Base-by-base conservation (phyloP, 2,797 vertebrate species). In the Sebastes melanostomus region DNA sequence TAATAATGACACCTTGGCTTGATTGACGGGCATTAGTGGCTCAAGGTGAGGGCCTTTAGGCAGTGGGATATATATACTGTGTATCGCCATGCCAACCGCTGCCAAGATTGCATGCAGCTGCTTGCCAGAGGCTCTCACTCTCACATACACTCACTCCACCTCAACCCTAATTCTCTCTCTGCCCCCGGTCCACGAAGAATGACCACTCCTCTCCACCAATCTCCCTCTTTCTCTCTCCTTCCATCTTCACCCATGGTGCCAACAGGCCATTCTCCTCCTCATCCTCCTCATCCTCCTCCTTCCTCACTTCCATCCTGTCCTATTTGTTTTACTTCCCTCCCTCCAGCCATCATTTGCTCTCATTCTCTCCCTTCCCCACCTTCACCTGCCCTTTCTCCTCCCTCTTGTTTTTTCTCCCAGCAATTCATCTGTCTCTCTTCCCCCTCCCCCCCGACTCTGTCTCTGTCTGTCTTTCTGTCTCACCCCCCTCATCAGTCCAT, bases 31-130 rank as follows among this genome's bases (percentile, higher is more conserved):
- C 52, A 68, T 79, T 66, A 78, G 34, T 3, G 3, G 32, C 72
- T 79, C 66, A 84, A 84, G 79, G 84, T 86, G 80, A 86, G n/a
- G 62, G 71, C 24, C 77, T 82, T 81, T 73, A 80, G 83, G 60
- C 66, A 36, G 34, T 13, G 36, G 16, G 65, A 74, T 69, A 65
- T 74, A 80, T 67, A 78, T 75, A 82, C 50, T 52, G 8, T n/a
- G 8, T 76, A 77, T 76, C 13, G 2, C 29, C 72, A 55, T 66
- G 72, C 77, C 70, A 81, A 76, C 72, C 22, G 11, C 75, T 78
- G 78, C 69, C 82, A 74, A 67, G 65, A 60, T 42, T 0, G n/a
- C 18, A 9, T 42, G 62, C 1, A 7, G 72, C 74, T 52, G 66
- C 68, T 61, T 34, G 80, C 88, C 87, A 89, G 84, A 78, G 46